Evolutionary conservation across 1,140 invertebrate genomes (phyloP).

Genomic region (Zaprionus gabonicus): DNA sequence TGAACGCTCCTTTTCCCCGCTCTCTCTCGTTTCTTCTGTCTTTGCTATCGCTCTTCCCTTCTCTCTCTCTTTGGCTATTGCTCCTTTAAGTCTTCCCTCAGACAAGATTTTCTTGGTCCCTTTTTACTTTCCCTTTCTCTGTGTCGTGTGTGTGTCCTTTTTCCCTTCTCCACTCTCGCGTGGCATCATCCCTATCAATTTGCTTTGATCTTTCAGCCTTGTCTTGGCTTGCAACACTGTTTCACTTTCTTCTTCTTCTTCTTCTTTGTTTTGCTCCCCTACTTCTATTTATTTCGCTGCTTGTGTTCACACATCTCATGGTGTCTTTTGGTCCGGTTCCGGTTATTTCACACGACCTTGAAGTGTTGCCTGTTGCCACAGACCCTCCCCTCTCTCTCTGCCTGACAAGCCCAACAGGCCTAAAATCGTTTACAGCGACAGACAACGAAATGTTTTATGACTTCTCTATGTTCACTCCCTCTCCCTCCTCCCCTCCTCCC

Average conservation of each 20-base stretch:
- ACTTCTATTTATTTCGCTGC: neutral
- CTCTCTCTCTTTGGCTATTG: neutral
- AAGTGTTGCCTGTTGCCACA: conserved; percentile 17
- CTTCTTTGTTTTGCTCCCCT: conserved; percentile 9
- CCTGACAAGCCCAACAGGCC: conserved; percentile 1
- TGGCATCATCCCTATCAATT: conserved; percentile 19
- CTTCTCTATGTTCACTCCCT: neutral
- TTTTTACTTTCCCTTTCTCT: neutral
- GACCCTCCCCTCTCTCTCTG: neutral
- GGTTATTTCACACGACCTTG: conserved; percentile 28
- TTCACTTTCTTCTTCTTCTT: conserved; percentile 16
- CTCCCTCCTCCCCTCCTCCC: too few relatives aligned
- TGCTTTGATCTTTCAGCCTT: conserved; percentile 26
- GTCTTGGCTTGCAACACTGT: conserved; percentile 10
- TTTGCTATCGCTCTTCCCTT: neutral
- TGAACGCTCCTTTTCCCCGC: too few relatives aligned
- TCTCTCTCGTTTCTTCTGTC: neutral
- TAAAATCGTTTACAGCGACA: conserved; percentile 10
- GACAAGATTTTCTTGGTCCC: neutral
- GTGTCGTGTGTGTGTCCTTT: neutral
- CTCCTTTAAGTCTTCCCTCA: neutral
- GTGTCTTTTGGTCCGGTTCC: conserved; percentile 12
- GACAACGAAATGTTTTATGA: conserved; percentile 57
- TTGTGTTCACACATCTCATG: conserved; percentile 50
- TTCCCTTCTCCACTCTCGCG: neutral